These are phyloP conservation scores for Macropodus opercularis DNA, from an alignment of 2,797 vertebrate genomes.

Conservation along the genomic window DNA sequence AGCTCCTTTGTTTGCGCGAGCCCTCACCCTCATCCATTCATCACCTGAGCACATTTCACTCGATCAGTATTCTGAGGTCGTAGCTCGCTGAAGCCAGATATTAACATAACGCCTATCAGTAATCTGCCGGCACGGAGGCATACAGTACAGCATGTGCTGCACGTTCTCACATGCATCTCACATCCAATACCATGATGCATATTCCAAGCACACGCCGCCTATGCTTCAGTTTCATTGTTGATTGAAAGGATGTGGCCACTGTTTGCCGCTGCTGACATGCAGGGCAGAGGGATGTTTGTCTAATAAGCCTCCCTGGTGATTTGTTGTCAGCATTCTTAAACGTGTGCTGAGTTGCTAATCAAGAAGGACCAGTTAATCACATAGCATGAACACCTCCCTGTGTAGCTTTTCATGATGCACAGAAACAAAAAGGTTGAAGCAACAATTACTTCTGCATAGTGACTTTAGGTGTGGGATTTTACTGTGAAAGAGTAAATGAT, in stretches of 20 bases:
- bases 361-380: constrained; percentile 18
- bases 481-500: neutral
- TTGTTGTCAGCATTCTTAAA: constrained; percentile 4
- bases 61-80: constrained; percentile 36
- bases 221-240: constrained; percentile 21
- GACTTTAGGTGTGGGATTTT: neutral
- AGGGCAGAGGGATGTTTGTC: constrained; percentile 8
- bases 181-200: constrained; percentile 12
- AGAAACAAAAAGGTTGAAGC: neutral
- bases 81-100: constrained; percentile 4
- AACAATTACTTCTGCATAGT: neutral
- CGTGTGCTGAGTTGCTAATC: constrained; percentile 23
- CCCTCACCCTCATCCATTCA: neutral
- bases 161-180: constrained; percentile 6
- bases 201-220: neutral
- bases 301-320: constrained; percentile 18
- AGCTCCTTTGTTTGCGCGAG: neutral
- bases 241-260: constrained; percentile 3
- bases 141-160: neutral
- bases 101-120: constrained; percentile 44
- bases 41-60: constrained; percentile 17
- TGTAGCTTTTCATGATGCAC: neutral
- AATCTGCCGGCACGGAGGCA: neutral
- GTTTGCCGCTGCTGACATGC: constrained; percentile 4
- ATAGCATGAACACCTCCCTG: neutral